Conservation (phyloP, 1,140 invertebrate genomes). For the Brachystomella parvula region DNA sequence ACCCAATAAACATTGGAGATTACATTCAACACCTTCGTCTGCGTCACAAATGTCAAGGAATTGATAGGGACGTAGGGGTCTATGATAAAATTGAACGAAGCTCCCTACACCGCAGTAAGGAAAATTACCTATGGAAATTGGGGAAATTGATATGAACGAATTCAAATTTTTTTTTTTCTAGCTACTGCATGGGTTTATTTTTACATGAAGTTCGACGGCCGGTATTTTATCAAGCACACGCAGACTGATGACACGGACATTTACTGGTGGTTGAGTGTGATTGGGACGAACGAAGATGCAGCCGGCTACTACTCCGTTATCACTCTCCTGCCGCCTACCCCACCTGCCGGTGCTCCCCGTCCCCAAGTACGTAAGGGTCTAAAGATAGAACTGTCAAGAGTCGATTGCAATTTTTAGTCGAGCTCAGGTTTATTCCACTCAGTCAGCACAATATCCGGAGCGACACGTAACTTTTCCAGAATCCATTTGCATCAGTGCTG, state of each 20-base stretch:
- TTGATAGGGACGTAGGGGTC: neutral
- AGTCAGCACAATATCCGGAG: too few relatives aligned
- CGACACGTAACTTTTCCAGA: too few relatives aligned
- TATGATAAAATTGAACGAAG: neutral
- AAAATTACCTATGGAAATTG: too few relatives aligned
- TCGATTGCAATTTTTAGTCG: too few relatives aligned
- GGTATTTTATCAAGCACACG: slow-evolving; percentile 2
- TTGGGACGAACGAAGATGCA: neutral
- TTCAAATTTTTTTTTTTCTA: too few relatives aligned
- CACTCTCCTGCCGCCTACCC: neutral
- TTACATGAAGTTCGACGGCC: neutral
- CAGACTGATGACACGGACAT: neutral
- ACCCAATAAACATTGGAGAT: neutral
- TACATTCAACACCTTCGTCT: neutral
- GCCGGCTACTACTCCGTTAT: neutral
- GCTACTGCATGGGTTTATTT: neutral
- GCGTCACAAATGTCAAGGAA: neutral
- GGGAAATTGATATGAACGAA: too few relatives aligned
- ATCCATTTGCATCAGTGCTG: too few relatives aligned
- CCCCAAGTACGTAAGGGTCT: too few relatives aligned
- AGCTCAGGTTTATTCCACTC: too few relatives aligned
- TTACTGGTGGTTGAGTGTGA: neutral
- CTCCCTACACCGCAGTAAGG: neutral
- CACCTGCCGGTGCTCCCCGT: too few relatives aligned
- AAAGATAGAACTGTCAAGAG: too few relatives aligned